These are phyloP conservation scores for Adineta ricciae DNA, from an alignment of 2,888 invertebrate species.

Conservation along the genomic window DNA sequence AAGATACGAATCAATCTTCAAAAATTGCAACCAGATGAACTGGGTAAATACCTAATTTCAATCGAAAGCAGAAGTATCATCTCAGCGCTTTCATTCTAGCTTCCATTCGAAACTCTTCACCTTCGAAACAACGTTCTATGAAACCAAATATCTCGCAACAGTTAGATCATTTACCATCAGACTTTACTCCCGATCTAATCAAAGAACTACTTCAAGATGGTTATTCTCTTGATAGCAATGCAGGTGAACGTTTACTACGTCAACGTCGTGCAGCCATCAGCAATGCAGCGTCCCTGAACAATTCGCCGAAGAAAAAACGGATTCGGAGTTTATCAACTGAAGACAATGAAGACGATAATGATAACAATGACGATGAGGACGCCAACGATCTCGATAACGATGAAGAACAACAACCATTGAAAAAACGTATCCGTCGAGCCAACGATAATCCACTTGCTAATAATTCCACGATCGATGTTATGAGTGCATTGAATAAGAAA, in stretches of 20 bases:
- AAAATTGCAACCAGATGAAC: neutral
- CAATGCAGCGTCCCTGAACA: neutral
- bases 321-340: neutral
- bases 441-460: neutral
- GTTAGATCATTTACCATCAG: conserved; percentile 24
- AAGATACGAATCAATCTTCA: conserved; percentile 10
- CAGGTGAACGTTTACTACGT: neutral
- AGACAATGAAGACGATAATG: neutral
- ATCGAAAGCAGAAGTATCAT: neutral
- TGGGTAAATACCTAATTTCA: neutral
- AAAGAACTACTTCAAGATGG: conserved; percentile 28
- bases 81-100: neutral
- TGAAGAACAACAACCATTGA: neutral
- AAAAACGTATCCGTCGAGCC: conserved; percentile 12
- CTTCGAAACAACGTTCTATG: neutral
- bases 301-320: neutral
- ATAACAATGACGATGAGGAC: neutral
- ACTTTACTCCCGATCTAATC: conserved; percentile 33
- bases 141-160: neutral
- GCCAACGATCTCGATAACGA: neutral
- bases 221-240: conserved; percentile 16
- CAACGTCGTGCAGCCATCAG: neutral
- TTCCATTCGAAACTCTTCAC: neutral
- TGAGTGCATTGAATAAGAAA: neutral
- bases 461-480: neutral